Percentiles rank a stretch among this genome's conserved stretches.
Evolutionary conservation across 2,113 vertebrate species (phyloP).

Genomic region (Pterocles orientalis): DNA sequence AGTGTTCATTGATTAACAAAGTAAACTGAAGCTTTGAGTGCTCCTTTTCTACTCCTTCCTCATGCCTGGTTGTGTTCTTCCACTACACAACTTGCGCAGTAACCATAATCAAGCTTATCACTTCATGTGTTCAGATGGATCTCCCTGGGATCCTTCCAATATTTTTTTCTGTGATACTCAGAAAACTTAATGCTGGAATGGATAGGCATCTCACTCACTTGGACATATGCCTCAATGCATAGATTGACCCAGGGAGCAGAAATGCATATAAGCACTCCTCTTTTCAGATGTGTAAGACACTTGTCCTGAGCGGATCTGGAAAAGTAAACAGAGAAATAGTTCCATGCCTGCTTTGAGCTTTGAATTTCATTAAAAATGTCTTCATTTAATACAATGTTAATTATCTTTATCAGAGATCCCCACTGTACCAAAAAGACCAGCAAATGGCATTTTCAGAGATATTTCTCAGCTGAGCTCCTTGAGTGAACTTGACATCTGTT

Average conservation of each 20-base stretch:
- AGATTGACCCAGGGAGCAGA: neutral
- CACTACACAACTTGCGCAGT: neutral
- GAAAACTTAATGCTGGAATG: neutral
- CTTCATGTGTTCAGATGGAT: neutral
- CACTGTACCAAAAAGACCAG: neutral
- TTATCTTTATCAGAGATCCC: neutral
- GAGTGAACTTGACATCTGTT: neutral
- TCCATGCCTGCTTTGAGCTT: neutral
- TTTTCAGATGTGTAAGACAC: neutral
- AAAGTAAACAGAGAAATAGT: neutral
- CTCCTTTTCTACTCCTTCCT: neutral
- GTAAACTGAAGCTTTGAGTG: neutral
- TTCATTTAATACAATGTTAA: neutral
- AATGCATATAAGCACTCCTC: rapidly evolving
- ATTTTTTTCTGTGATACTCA: neutral
- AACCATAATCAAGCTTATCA: neutral
- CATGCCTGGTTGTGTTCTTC: neutral
- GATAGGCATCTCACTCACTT: neutral
- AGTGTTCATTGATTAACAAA: neutral
- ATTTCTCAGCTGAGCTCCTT: neutral
- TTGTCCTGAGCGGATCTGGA: neutral
- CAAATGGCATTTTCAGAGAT: neutral
- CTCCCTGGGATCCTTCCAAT: neutral
- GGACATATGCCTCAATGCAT: neutral
- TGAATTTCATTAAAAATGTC: neutral